Base-by-base conservation (phyloP, 2,797 vertebrate species). In the Lithobates sylvaticus region DNA sequence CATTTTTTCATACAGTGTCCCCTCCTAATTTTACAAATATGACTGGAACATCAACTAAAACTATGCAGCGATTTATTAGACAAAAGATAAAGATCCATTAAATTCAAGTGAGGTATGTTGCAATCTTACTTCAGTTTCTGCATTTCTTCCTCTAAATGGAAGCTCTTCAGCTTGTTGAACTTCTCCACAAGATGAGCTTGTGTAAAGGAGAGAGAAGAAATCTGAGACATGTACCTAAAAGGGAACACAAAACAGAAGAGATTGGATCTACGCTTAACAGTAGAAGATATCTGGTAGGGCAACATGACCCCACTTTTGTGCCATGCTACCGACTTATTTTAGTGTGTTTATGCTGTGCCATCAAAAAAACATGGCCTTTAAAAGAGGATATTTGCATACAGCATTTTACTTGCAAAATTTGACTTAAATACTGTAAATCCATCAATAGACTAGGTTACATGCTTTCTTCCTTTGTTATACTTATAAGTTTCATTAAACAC, bases 201-300 rank as follows among this genome's bases (percentile, higher is more conserved):
- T 0, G 91, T 86, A 91, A 97, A 97, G 12, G 86, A 92, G 44
- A 99, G 92, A 64, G 94, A 95, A 10, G 94, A 92, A 77, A 98
- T 97, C 94, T 98, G 95, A 90, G 96, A 92, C 94, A 99, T 94
- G 90, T 99, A 99, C 91, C 98, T 99, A 90, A 88, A 32, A 16
- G 36, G 12, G 13, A 15, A 1, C 34, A 21, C 3, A 71, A 47
- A 12, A 15, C 15, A 50, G 10, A 69, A 16, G 16, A 39, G 7
- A 23, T 13, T 47, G 2, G 44, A 47, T 47, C 39, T 39, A 39
- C 9, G 7, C 39, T 39, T 39, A 39, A 39, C 39, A 39, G 39
- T 10, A 39, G 44, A 47, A 47, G 10, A 1, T 16, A 47, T 15
- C 13, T 47, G 13, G 44, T 15, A 47, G 3, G 13, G 44, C 12